These are phyloP conservation scores for Erithacus rubecula DNA, from an alignment of 2,797 vertebrate genomes.

Conservation along the genomic window DNA sequence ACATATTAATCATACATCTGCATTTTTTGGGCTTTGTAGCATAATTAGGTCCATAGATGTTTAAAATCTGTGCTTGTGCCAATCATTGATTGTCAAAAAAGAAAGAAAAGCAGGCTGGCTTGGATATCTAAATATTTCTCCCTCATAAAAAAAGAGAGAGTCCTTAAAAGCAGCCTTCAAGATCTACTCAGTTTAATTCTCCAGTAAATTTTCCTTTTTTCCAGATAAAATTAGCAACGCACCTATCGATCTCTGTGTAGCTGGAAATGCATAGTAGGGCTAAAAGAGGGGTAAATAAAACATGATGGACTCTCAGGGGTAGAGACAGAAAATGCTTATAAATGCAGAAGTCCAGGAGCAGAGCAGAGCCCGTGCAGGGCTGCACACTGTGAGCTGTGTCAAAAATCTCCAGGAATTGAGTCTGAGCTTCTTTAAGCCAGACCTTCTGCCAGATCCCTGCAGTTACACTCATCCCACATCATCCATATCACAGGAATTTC, in stretches of 20 bases:
- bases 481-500: not conserved
- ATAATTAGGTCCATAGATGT: not conserved
- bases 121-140: not conserved
- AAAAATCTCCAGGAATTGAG: not conserved
- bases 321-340: conserved; percentile 43
- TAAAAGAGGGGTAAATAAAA: conserved; percentile 59
- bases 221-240: conserved; percentile 6
- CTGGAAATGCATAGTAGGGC: conserved; percentile 5
- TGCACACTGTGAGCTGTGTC: not conserved
- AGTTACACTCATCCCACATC: not conserved
- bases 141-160: not conserved
- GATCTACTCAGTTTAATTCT: not conserved
- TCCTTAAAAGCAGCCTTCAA: not conserved
- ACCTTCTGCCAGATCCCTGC: not conserved
- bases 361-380: not conserved
- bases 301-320: conserved; percentile 20
- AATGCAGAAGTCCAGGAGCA: conserved; percentile 26
- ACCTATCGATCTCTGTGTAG: not conserved
- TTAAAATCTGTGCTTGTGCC: not conserved
- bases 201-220: not conserved
- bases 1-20: not conserved
- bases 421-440: not conserved
- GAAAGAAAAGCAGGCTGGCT: not conserved
- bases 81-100: not conserved
- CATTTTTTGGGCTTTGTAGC: not conserved